A percentile compares a stretch with the other conserved stretches of the same genome.
These are phyloP conservation scores for roundworm (Caenorhabditis elegans) DNA, from an alignment of 1,140 invertebrate genomes.

Conservation along the genomic window WBcel235 BX284604.4:11489501-11490000, in stretches of 20 bases:
- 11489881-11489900: not conserved
- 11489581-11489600: not conserved
- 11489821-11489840: constrained; percentile 1
- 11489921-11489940: not conserved
- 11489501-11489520: no score
- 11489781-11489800: no score
- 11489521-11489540: no score
- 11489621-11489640: no score
- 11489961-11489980: not conserved
- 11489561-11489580: not conserved
- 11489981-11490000: not conserved
- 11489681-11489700: not conserved
- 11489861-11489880: not conserved
- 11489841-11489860: not conserved
- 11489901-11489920: not conserved
- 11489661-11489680: constrained; percentile 26
- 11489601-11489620: not conserved
- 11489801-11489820: not conserved
- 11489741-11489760: no score
- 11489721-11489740: not conserved
- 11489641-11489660: not conserved
- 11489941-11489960: not conserved
- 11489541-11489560: no score
- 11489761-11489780: no score
- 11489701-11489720: constrained; percentile 11